Evolutionary conservation across 2,888 invertebrate species (phyloP).

Genomic region (Branchinecta sandiegonensis): DNA sequence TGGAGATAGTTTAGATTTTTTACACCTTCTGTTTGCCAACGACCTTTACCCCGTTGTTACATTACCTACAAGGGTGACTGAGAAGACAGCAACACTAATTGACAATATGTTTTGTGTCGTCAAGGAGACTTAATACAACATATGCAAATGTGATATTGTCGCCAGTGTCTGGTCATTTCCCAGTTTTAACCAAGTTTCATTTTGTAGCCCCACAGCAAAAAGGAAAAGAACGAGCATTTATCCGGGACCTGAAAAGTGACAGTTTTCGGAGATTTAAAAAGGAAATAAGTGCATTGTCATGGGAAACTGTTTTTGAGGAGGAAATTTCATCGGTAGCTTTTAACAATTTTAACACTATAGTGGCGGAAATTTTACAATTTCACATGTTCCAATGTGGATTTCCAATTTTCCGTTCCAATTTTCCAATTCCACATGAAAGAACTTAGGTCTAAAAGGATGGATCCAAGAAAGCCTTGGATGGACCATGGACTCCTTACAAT

Average conservation of each 20-base stretch:
- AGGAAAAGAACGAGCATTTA: neutral
- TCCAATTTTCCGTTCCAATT: too few species aligned
- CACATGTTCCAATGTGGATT: too few species aligned
- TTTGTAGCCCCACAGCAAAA: neutral
- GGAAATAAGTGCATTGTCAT: slow-evolving; percentile 2
- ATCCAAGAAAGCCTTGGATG: neutral
- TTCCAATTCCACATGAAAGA: neutral
- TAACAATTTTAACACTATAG: too few species aligned
- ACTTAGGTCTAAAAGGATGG: neutral
- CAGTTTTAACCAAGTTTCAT: slow-evolving; percentile 2
- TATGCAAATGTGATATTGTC: neutral
- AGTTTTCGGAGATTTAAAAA: neutral
- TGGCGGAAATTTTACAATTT: too few species aligned
- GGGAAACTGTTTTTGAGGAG: neutral
- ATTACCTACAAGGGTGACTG: too few species aligned
- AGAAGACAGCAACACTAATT: too few species aligned
- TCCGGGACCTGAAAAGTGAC: neutral
- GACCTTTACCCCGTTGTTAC: neutral
- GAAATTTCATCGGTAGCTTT: too few species aligned
- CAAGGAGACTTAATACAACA: neutral
- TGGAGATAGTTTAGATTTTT: neutral
- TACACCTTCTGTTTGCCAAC: neutral
- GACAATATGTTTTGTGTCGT: neutral
- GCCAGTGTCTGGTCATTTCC: slow-evolving; percentile 9
- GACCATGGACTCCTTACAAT: neutral